Evolutionary conservation across 2,797 vertebrate genomes (phyloP).

Genomic region (Pampus argenteus): DNA sequence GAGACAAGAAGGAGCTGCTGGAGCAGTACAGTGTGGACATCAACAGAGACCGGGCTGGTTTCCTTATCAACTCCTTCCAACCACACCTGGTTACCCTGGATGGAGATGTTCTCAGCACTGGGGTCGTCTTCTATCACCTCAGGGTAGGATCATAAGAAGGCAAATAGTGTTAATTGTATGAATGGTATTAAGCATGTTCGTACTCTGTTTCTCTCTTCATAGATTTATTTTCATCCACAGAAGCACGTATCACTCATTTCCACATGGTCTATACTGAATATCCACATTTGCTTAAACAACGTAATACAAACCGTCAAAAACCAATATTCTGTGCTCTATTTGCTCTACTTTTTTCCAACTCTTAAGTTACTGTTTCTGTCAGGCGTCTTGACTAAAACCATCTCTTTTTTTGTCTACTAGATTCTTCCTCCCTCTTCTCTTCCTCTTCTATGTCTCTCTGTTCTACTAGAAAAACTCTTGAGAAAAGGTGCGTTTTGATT

Average conservation of each 20-base stretch:
- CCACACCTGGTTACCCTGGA: conserved; percentile 94
- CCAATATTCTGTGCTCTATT: conserved; percentile 53
- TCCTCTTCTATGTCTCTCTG: conserved; percentile 70
- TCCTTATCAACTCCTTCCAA: conserved; percentile 91
- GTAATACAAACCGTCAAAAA: conserved; percentile 33
- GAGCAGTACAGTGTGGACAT: conserved; percentile 95
- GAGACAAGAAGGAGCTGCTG: conserved; percentile 90
- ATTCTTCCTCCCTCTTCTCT: conserved; percentile 60
- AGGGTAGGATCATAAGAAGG: conserved; percentile 81
- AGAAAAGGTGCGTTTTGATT: conserved; percentile 76
- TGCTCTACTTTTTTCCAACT: conserved; percentile 58
- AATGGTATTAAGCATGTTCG: too few species aligned
- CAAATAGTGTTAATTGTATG: not conserved
- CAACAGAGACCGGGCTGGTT: conserved; percentile 89
- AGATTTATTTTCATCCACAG: conserved; percentile 16
- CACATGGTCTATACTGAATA: conserved; percentile 26
- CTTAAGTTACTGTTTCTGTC: conserved; percentile 52
- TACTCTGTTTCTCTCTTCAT: conserved; percentile 1
- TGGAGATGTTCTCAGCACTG: conserved; percentile 94
- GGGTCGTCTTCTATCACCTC: conserved; percentile 95
- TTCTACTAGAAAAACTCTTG: conserved; percentile 78
- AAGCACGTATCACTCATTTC: conserved; percentile 14
- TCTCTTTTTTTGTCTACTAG: conserved; percentile 68
- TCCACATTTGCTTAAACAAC: conserved; percentile 20
- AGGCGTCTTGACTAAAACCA: conserved; percentile 66